A percentile compares a stretch with the other conserved stretches of the same genome.
Evolutionary conservation across 2,113 vertebrate species (phyloP).

Genomic region (Crotalus tigris): DNA sequence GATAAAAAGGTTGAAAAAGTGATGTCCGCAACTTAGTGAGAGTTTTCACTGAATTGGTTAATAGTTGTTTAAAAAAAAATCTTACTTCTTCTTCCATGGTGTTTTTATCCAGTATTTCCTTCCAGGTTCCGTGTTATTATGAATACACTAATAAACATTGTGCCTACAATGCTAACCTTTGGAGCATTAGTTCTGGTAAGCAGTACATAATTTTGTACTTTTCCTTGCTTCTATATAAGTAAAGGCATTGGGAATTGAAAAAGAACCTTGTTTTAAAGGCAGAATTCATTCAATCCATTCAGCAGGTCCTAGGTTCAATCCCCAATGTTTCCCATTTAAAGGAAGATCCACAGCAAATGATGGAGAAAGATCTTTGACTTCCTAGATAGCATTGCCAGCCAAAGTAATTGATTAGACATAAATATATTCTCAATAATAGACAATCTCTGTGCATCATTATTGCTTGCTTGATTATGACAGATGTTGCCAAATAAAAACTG

Average conservation of each 20-base stretch:
- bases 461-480: not conserved
- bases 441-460: not conserved
- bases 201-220: conserved; percentile 4
- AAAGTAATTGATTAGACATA: not conserved
- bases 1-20: not conserved
- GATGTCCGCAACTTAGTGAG: not conserved
- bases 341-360: not conserved
- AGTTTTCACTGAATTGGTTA: not conserved
- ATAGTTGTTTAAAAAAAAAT: not conserved
- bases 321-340: not conserved
- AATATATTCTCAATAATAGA: not conserved
- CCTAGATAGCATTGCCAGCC: not conserved
- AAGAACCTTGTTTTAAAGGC: not conserved
- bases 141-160: conserved; percentile 88
- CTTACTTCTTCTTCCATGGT: not conserved
- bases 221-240: not conserved
- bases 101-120: conserved; percentile 2
- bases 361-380: not conserved
- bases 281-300: not conserved
- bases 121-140: conserved; percentile 85
- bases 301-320: not conserved
- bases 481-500: not conserved
- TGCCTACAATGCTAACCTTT: conserved; percentile 87
- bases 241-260: not conserved
- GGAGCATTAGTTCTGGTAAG: conserved; percentile 88